These are phyloP conservation scores for Bufotes viridis DNA, from an alignment of 2,797 vertebrate genomes.

Conservation along the genomic window DNA sequence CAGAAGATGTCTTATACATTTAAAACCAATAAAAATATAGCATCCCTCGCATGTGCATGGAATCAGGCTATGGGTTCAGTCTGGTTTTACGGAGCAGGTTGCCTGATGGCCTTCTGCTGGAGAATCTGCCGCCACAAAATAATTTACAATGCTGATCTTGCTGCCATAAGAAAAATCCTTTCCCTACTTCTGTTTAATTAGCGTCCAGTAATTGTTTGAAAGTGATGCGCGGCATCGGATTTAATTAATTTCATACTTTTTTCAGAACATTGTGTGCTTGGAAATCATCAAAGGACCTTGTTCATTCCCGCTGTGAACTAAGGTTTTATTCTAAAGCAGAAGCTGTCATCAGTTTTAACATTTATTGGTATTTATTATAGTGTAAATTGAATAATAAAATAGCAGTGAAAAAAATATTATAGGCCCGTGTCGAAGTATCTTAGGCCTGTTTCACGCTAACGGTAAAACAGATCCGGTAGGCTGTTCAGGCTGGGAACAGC, in stretches of 20 bases:
- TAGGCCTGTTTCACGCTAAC: too few relatives aligned
- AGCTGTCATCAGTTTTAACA: neutral
- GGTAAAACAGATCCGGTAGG: too few relatives aligned
- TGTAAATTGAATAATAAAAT: neutral
- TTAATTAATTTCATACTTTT: constrained; percentile 40
- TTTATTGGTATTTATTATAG: neutral
- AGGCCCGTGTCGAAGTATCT: neutral
- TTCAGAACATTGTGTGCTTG: constrained; percentile 23
- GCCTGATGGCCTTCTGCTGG: neutral
- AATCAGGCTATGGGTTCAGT: neutral
- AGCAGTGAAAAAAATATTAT: neutral
- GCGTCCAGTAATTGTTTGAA: neutral
- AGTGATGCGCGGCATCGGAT: neutral
- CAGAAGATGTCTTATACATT: too few relatives aligned
- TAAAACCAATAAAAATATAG: neutral
- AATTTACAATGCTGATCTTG: neutral
- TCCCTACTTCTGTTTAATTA: constrained; percentile 1
- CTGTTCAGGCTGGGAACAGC: too few relatives aligned
- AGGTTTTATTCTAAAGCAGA: neutral
- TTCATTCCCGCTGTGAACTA: neutral
- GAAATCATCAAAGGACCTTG: constrained; percentile 24
- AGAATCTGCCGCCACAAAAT: neutral
- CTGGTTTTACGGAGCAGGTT: neutral
- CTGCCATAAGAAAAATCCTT: neutral
- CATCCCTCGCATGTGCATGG: neutral